Evolutionary conservation across 2,113 vertebrate genomes (phyloP).

Genomic region (Neogale vison): DNA sequence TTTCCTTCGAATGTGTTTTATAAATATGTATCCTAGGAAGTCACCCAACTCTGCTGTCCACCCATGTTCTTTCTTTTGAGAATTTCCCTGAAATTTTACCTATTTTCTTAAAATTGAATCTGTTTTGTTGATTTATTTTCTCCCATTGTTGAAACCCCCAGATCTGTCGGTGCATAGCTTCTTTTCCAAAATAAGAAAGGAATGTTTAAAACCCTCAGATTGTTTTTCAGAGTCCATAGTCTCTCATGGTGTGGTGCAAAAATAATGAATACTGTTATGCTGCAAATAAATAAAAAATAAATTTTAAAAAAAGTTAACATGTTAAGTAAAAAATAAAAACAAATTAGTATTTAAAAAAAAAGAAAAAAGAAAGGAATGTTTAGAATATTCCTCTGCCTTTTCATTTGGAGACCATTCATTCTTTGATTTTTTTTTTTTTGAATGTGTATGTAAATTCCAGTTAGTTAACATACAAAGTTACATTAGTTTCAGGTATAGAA

Average conservation of each 20-base stretch:
- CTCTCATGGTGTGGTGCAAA: too few relatives aligned
- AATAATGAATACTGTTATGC: too few relatives aligned
- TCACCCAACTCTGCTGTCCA: not conserved
- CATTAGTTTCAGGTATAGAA: not conserved
- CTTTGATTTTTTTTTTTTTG: not conserved
- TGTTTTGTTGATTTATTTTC: not conserved
- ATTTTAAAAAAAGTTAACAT: too few relatives aligned
- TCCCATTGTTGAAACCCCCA: not conserved
- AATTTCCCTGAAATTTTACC: not conserved
- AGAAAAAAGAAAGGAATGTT: not conserved
- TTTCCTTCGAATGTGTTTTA: not conserved
- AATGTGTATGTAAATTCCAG: not conserved
- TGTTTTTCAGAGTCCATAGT: too few relatives aligned
- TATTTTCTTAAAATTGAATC: not conserved
- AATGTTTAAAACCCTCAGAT: not conserved
- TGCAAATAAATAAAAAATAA: too few relatives aligned
- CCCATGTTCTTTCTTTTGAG: not conserved
- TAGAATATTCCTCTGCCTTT: not conserved
- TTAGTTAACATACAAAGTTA: not conserved
- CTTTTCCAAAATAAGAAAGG: not conserved
- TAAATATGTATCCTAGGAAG: not conserved
- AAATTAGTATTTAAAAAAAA: too few relatives aligned
- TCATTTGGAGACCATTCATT: not conserved
- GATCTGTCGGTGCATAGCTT: not conserved
- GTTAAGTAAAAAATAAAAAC: too few relatives aligned